Percentiles rank a stretch among this genome's conserved stretches.
These are phyloP conservation scores for Scophthalmus maximus DNA, from an alignment of 2,113 vertebrate genomes.

Conservation along the genomic window DNA sequence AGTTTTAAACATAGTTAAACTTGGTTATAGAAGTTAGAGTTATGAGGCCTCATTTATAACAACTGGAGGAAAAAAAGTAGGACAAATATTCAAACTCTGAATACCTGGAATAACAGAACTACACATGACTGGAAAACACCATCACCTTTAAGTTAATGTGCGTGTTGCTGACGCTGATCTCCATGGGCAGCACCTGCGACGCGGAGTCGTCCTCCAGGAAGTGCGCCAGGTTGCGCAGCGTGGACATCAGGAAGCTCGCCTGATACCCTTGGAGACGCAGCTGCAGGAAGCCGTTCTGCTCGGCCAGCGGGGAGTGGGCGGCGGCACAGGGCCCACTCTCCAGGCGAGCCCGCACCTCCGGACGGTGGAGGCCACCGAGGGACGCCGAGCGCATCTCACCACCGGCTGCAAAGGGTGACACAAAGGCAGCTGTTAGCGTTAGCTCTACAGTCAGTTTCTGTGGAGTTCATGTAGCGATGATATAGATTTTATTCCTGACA, in stretches of 20 bases:
- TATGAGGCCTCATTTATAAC: slow-evolving; percentile 14
- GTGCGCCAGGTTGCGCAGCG: slow-evolving; percentile 91
- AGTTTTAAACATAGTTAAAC: slow-evolving; percentile 32
- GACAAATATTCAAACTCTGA: slow-evolving; percentile 11
- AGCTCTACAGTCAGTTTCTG: not conserved
- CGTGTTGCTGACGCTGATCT: slow-evolving; percentile 92
- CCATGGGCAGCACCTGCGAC: slow-evolving; percentile 94
- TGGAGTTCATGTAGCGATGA: not conserved
- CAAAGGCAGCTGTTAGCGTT: slow-evolving; percentile 1
- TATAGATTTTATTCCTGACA: slow-evolving; percentile 5
- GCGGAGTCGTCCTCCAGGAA: slow-evolving; percentile 94
- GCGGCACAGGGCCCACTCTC: slow-evolving; percentile 90
- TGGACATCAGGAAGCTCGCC: slow-evolving; percentile 92
- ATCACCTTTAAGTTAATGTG: slow-evolving; percentile 92
- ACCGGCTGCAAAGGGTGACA: slow-evolving; percentile 29
- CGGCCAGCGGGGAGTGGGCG: slow-evolving; percentile 89
- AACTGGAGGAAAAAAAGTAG: not conserved
- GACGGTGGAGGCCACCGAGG: slow-evolving; percentile 37
- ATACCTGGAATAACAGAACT: too few species aligned
- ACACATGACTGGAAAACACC: not conserved
- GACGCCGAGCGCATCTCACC: slow-evolving; percentile 7
- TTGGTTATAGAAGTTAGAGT: slow-evolving; percentile 21
- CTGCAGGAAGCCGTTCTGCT: slow-evolving; percentile 95
- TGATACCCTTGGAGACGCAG: slow-evolving; percentile 91
- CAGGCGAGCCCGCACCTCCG: slow-evolving; percentile 91